These are phyloP conservation scores for Notodonta dromedarius DNA, from an alignment of 2,888 invertebrate species.

Conservation along the genomic window DNA sequence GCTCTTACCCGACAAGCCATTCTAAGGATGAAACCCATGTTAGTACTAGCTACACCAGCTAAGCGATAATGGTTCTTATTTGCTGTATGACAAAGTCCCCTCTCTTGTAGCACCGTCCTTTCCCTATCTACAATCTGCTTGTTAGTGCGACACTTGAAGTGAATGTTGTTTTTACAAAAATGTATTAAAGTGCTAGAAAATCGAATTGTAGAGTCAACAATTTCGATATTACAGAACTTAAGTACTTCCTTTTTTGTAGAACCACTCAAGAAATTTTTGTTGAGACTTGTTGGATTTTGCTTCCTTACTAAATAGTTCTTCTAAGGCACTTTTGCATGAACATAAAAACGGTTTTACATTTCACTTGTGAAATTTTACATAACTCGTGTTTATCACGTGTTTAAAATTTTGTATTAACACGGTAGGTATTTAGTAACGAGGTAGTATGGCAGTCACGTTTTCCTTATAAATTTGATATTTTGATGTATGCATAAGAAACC, in stretches of 20 bases:
- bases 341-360: no score
- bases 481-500: neutral
- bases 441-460: neutral
- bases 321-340: no score
- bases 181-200: neutral
- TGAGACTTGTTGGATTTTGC: no score
- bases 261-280: no score
- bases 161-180: neutral
- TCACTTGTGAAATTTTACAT: no score
- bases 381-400: neutral
- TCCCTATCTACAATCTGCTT: conserved; percentile 64
- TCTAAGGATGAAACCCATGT: conserved; percentile 8
- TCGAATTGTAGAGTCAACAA: no score
- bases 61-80: neutral
- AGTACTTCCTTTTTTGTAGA: no score
- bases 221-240: no score
- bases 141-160: conserved; percentile 73
- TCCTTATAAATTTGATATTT: neutral
- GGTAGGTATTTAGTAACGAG: neutral
- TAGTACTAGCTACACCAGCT: neutral
- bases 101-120: conserved; percentile 1
- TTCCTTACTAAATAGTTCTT: no score
- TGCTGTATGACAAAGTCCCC: neutral
- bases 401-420: neutral
- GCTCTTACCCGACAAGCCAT: conserved; percentile 15